phyloP scores from a whole-genome alignment of 1,140 invertebrate species.

The Macrobrachium rosenbergii region DNA sequence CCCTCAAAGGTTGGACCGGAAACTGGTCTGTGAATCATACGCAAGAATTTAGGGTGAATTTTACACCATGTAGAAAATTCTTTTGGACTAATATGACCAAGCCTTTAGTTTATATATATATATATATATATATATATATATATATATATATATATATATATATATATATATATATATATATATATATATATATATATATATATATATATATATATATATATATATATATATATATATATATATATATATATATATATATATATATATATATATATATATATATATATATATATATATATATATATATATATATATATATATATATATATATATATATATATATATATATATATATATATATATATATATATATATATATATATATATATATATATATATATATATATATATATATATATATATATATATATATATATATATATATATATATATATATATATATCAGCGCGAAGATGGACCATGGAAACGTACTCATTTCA shows the following conservation, averaged over 20 bases:
- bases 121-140: slow-evolving; percentile 22
- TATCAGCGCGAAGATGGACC: too few species aligned
- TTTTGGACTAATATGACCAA: neutral
- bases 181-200: slow-evolving; percentile 14
- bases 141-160: slow-evolving; percentile 17
- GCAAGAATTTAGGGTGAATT: too few species aligned
- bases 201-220: slow-evolving; percentile 15
- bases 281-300: slow-evolving; percentile 12
- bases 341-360: neutral
- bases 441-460: too few species aligned
- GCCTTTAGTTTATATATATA: neutral
- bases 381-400: too few species aligned
- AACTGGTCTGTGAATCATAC: too few species aligned
- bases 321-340: slow-evolving; percentile 22
- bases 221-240: slow-evolving; percentile 19
- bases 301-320: slow-evolving; percentile 20
- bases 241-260: slow-evolving; percentile 22
- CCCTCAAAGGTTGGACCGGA: too few species aligned
- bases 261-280: slow-evolving; percentile 22
- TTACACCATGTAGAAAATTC: too few species aligned
- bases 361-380: slow-evolving; percentile 19
- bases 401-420: too few species aligned
- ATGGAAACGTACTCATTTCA: too few species aligned
- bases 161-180: slow-evolving; percentile 20
- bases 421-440: too few species aligned